phyloP scores from a whole-genome alignment of 2,797 vertebrate genomes.

The Arnoldichthys spilopterus region DNA sequence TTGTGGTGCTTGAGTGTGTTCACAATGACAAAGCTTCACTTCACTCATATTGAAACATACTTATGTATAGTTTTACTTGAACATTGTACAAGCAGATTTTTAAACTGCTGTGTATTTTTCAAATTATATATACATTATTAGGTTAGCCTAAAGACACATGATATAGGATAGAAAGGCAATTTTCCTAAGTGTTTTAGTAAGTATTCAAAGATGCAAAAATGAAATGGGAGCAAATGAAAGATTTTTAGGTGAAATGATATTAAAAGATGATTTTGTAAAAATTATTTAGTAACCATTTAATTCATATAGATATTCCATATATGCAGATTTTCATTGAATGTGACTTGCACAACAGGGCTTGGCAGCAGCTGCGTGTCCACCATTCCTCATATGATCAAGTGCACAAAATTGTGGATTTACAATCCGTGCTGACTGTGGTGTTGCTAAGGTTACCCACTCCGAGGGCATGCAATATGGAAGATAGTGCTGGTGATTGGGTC shows the following conservation, averaged over 20 bases:
- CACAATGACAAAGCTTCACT: too few species aligned
- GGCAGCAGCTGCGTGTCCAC: constrained; percentile 18
- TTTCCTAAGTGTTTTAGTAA: background rate
- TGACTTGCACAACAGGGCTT: background rate
- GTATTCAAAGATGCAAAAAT: background rate
- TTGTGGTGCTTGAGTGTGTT: too few species aligned
- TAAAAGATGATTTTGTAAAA: background rate
- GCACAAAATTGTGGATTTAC: constrained; percentile 71
- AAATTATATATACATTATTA: background rate
- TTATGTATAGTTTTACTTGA: too few species aligned
- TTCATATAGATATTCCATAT: background rate
- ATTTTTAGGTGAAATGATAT: background rate
- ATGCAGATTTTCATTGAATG: background rate
- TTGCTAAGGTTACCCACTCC: constrained; percentile 84
- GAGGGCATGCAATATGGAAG: constrained; percentile 64
- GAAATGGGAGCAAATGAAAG: background rate
- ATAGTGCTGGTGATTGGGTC: constrained; percentile 78
- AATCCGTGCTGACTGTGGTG: constrained; percentile 71
- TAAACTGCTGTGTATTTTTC: background rate
- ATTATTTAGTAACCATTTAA: background rate
- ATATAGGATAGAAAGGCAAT: background rate
- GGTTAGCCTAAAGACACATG: background rate
- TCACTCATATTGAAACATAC: too few species aligned
- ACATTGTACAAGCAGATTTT: too few species aligned
- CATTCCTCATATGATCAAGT: constrained; percentile 62